Conservation (phyloP, 2,888 invertebrate species). For the Ophioninae sp. region DNA sequence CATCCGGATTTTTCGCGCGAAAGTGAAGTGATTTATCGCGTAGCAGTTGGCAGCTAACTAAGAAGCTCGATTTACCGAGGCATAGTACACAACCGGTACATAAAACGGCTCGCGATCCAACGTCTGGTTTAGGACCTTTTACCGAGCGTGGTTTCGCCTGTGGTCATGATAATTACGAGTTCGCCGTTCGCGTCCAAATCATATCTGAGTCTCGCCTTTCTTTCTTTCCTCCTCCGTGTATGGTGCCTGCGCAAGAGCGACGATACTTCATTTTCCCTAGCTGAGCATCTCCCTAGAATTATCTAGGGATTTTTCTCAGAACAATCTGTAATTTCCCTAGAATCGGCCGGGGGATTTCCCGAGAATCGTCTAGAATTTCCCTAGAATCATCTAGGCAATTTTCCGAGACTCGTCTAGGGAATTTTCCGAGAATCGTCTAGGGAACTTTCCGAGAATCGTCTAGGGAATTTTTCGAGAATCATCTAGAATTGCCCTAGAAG, state of each 20-base stretch:
- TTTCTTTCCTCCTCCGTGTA: conserved; percentile 42
- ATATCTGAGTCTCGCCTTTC: conserved; percentile 55
- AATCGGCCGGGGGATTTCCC: no score
- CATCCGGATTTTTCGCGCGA: conserved; percentile 66
- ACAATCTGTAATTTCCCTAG: no score
- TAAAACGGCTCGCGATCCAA: conserved; percentile 1
- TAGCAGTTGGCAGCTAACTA: conserved; percentile 11
- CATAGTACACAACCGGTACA: conserved; percentile 6
- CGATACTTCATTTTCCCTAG: background rate
- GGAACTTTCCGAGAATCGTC: no score
- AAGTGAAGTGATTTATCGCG: conserved; percentile 61
- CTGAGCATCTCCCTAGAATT: background rate
- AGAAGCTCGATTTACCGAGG: conserved; percentile 33
- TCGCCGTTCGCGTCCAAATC: conserved; percentile 56
- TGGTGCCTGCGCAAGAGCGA: conserved; percentile 1
- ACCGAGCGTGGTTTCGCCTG: conserved; percentile 56
- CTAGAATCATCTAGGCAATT: no score
- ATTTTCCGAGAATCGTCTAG: no score
- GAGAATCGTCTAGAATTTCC: no score
- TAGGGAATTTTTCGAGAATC: no score
- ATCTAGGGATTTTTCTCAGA: no score
- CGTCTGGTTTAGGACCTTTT: conserved; percentile 21
- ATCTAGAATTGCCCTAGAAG: no score
- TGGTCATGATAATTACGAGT: conserved; percentile 59
- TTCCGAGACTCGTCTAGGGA: no score